These are phyloP conservation scores for Cromileptes altivelis DNA, from an alignment of 2,113 vertebrate genomes.

Conservation along the genomic window DNA sequence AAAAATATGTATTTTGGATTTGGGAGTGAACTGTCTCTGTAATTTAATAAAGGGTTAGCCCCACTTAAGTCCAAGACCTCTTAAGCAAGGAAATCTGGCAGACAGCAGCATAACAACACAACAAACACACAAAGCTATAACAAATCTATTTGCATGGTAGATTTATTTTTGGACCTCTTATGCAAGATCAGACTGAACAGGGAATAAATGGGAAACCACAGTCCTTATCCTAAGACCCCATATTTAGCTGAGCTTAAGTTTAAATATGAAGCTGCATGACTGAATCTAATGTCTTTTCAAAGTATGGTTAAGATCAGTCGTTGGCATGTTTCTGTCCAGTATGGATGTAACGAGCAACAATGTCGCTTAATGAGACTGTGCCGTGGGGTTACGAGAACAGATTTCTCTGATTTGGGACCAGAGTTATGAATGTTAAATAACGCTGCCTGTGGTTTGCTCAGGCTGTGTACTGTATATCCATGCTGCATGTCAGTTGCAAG, in stretches of 20 bases:
- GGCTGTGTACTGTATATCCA: background rate
- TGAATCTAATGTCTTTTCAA: background rate
- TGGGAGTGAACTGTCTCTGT: no score
- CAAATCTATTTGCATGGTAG: background rate
- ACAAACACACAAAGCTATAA: background rate
- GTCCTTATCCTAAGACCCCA: background rate
- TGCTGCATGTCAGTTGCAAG: background rate
- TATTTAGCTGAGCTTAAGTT: background rate
- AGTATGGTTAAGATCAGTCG: background rate
- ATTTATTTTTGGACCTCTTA: background rate
- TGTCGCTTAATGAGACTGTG: constrained; percentile 5
- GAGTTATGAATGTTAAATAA: constrained; percentile 4
- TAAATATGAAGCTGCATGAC: no score
- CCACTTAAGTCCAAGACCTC: background rate
- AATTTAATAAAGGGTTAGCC: background rate
- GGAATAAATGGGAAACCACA: background rate
- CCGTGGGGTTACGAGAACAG: background rate
- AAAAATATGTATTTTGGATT: no score
- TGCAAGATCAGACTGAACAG: background rate
- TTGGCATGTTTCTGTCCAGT: background rate
- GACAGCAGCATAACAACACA: background rate
- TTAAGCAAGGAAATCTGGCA: no score
- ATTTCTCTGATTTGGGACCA: constrained; percentile 9
- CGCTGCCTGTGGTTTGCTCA: background rate
- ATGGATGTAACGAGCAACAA: constrained; percentile 2